These are phyloP conservation scores for Gibbula magus DNA, from an alignment of 2,888 invertebrate genomes.

Conservation along the genomic window DNA sequence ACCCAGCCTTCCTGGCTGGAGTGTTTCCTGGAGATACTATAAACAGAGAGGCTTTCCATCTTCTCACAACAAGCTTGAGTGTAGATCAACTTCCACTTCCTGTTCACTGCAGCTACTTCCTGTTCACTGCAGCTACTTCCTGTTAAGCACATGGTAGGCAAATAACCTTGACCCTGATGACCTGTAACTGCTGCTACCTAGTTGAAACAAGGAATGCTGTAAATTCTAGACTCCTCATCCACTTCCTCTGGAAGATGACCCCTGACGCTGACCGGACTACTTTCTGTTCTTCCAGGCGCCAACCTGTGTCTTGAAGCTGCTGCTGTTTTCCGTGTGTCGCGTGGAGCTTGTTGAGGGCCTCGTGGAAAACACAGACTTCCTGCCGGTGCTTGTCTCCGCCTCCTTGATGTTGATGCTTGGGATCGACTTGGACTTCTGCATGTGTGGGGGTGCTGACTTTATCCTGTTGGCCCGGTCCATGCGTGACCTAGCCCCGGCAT, in stretches of 20 bases:
- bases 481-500: background rate
- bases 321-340: conserved; percentile 11
- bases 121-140: too few relatives aligned
- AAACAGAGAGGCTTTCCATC: too few relatives aligned
- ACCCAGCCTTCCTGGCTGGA: too few relatives aligned
- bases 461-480: background rate
- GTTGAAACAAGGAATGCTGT: too few relatives aligned
- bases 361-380: background rate
- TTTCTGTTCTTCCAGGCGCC: conserved; percentile 11
- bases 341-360: background rate
- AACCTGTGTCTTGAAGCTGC: conserved; percentile 27
- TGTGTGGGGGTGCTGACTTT: conserved; percentile 17
- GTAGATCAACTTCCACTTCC: too few relatives aligned
- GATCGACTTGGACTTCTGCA: background rate
- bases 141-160: too few relatives aligned
- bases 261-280: background rate
- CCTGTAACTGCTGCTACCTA: too few relatives aligned
- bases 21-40: too few relatives aligned
- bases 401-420: background rate
- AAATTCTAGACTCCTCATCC: too few relatives aligned
- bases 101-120: too few relatives aligned
- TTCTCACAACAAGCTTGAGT: too few relatives aligned
- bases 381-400: background rate
- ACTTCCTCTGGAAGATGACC: background rate
- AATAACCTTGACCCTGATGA: too few relatives aligned